Percentiles rank a stretch among this genome's conserved stretches.
Evolutionary conservation across 2,888 invertebrate genomes (phyloP).

Genomic region (Clivina fossor): DNA sequence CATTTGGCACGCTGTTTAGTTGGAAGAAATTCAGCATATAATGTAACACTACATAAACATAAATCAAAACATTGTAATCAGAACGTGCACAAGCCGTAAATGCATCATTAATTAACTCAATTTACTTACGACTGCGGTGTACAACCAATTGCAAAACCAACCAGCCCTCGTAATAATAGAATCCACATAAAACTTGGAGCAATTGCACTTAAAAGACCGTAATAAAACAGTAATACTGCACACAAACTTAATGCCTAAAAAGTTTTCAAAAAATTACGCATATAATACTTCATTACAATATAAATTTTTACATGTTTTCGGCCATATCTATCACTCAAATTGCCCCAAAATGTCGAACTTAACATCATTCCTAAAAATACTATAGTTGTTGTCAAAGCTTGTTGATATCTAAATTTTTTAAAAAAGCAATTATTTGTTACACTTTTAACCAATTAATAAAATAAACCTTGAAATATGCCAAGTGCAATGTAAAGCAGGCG

Average conservation of each 20-base stretch:
- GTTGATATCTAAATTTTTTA: conserved; percentile 72
- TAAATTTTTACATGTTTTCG: conserved; percentile 72
- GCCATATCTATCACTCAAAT: conserved; percentile 90
- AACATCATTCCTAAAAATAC: conserved; percentile 97
- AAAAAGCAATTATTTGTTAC: conserved; percentile 34
- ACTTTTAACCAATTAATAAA: conserved; percentile 5
- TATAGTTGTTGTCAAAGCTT: conserved; percentile 90
- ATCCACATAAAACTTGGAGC: conserved; percentile 92
- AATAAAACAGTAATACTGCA: conserved; percentile 87
- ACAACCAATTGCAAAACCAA: conserved; percentile 95
- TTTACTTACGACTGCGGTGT: conserved; percentile 92
- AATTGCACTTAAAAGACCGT: conserved; percentile 85
- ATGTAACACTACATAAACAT: conserved; percentile 72
- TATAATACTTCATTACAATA: too few species aligned
- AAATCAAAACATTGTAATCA: conserved; percentile 31
- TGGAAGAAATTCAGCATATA: conserved; percentile 95
- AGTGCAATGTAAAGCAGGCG: conserved; percentile 91
- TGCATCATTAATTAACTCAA: conserved; percentile 22
- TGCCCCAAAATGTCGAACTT: conserved; percentile 94
- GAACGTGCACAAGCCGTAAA: conserved; percentile 24
- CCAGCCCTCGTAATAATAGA: conserved; percentile 84
- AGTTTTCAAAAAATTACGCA: conserved; percentile 15
- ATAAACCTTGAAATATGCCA: conserved; percentile 79
- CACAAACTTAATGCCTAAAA: conserved; percentile 84
- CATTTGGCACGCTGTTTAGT: conserved; percentile 92